Conservation (phyloP, 92 coral and sea anemone genomes). For the Phymanthus crucifer region DNA sequence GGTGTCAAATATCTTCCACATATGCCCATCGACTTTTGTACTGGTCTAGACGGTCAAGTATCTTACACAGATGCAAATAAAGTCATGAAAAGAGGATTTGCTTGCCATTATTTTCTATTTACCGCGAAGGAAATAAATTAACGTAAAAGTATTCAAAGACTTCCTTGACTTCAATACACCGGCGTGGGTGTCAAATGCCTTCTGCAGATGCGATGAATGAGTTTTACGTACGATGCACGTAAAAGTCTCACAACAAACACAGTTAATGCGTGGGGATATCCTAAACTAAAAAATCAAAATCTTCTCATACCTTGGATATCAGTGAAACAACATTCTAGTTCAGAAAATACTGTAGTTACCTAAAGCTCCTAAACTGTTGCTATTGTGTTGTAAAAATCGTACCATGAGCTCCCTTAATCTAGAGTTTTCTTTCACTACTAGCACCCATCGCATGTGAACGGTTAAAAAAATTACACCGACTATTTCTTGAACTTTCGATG, state of each 20-base stretch:
- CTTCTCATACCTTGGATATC: too few relatives aligned
- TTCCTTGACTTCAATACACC: not conserved
- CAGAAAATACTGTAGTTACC: too few relatives aligned
- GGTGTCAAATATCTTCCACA: not conserved
- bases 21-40: not conserved
- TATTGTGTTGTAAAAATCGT: too few relatives aligned
- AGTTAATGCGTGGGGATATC: not conserved
- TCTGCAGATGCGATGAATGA: constrained; percentile 1
- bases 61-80: too few relatives aligned
- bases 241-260: not conserved
- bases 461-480: not conserved
- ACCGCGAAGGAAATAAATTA: not conserved
- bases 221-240: not conserved
- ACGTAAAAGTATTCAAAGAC: not conserved
- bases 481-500: not conserved
- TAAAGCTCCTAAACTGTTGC: too few relatives aligned
- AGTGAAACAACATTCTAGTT: too few relatives aligned
- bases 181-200: not conserved
- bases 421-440: too few relatives aligned
- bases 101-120: not conserved
- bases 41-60: too few relatives aligned
- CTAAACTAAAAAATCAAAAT: not conserved
- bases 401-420: too few relatives aligned
- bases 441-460: too few relatives aligned
- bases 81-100: too few relatives aligned